A percentile compares a stretch with the other conserved stretches of the same genome.
phyloP scores from a whole-genome alignment of 35 echinoderm and acorn worm genomes.

The Apostichopus californicus region DNA sequence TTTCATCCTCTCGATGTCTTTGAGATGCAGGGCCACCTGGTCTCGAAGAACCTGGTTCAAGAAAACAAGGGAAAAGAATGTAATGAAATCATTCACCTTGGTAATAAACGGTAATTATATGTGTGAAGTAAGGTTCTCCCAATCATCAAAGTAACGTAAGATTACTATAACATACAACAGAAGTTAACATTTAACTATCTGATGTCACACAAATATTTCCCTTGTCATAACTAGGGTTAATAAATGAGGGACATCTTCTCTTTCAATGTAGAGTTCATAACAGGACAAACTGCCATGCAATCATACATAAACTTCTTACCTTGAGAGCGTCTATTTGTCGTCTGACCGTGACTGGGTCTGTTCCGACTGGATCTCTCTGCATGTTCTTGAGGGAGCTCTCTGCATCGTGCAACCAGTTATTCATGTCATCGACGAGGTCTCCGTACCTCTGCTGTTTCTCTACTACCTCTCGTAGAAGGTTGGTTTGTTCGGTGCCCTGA shows the following conservation, averaged over 20 bases:
- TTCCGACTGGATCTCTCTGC: conserved; percentile 86
- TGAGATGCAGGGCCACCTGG: conserved; percentile 75
- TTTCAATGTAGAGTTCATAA: no score
- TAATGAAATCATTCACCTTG: no score
- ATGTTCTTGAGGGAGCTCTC: conserved; percentile 69
- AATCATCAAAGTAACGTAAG: no score
- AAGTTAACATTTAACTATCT: no score
- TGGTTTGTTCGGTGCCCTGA: conserved; percentile 68
- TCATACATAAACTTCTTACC: conserved; percentile 36
- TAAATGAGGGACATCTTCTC: no score
- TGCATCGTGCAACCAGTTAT: conserved; percentile 81
- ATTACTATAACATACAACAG: no score
- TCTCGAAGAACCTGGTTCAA: conserved; percentile 66
- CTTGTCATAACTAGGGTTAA: no score
- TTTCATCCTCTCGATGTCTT: conserved; percentile 91
- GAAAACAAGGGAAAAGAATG: not conserved
- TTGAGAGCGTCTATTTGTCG: conserved; percentile 94
- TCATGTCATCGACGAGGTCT: conserved; percentile 67
- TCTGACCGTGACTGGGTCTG: conserved; percentile 80
- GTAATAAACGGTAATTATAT: no score
- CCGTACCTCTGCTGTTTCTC: conserved; percentile 82
- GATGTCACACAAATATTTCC: no score
- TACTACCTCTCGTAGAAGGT: conserved; percentile 65
- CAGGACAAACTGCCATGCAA: not conserved
- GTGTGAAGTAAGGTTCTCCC: no score